Evolutionary conservation across 1,140 invertebrate genomes (phyloP).

Genomic region (Trachymyrmex cornetzi): DNA sequence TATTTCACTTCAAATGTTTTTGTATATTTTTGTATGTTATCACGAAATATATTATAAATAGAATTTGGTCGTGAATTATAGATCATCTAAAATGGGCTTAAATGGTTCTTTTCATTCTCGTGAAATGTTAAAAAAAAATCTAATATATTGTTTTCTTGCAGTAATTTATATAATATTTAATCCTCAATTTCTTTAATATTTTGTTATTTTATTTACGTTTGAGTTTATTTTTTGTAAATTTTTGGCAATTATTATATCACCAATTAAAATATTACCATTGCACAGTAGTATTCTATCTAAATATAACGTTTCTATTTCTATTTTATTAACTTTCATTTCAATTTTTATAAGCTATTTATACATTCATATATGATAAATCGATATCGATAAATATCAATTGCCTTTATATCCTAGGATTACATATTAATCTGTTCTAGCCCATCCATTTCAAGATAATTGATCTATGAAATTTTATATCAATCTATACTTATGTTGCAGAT

Average conservation of each 20-base stretch:
- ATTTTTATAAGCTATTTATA: not conserved
- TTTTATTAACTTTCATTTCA: not conserved
- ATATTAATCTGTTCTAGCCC: not conserved
- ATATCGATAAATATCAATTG: not conserved
- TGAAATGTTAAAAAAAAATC: not conserved
- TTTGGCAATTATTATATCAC: not conserved
- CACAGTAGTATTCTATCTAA: not conserved
- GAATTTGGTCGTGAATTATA: too few relatives aligned
- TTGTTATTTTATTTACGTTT: not conserved
- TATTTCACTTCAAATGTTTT: too few relatives aligned
- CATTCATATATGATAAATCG: not conserved
- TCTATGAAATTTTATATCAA: not conserved
- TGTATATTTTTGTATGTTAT: too few relatives aligned
- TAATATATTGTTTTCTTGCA: not conserved
- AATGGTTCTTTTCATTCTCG: not conserved
- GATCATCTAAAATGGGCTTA: not conserved
- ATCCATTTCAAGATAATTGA: not conserved
- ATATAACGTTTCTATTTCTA: conserved; percentile 3
- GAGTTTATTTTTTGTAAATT: not conserved
- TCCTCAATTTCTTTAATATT: not conserved
- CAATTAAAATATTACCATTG: not conserved
- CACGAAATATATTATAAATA: too few relatives aligned
- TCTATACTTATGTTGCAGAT: not conserved
- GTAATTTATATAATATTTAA: not conserved
- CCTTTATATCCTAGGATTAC: not conserved